Conservation (phyloP, 2,797 vertebrate species). For the Pangasius larnaudii region DNA sequence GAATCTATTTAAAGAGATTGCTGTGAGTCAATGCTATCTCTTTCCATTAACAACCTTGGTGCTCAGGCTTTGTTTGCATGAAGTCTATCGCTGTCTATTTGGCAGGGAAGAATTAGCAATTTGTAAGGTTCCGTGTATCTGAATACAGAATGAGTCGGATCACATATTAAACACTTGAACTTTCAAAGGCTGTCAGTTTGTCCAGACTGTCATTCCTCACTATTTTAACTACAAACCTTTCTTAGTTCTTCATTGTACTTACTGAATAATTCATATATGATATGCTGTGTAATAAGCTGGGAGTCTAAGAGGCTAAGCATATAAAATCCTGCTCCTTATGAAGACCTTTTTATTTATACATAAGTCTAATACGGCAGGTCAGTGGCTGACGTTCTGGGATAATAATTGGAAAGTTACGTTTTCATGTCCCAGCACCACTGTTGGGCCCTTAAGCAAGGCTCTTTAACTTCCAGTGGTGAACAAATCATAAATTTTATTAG, state of each 20-base stretch:
- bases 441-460: neutral
- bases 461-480: neutral
- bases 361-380: conserved; percentile 26
- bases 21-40: conserved; percentile 55
- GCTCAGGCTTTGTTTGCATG: conserved; percentile 39
- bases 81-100: conserved; percentile 44
- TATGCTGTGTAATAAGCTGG: conserved; percentile 2
- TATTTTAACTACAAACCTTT: conserved; percentile 6
- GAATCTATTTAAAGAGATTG: conserved; percentile 36
- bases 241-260: neutral
- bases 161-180: conserved; percentile 5
- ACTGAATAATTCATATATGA: conserved; percentile 18
- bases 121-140: conserved; percentile 8
- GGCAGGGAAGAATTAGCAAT: conserved; percentile 39
- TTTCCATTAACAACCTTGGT: conserved; percentile 46
- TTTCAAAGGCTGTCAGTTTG: neutral
- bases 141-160: conserved; percentile 9
- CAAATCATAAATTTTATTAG: neutral
- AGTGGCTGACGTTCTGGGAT: conserved; percentile 14
- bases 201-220: conserved; percentile 5
- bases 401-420: neutral
- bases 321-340: conserved; percentile 46
- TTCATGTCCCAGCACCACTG: neutral
- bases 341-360: conserved; percentile 48
- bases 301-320: conserved; percentile 31